phyloP scores from a whole-genome alignment of 2,797 vertebrate genomes.

The Botia almorhae region DNA sequence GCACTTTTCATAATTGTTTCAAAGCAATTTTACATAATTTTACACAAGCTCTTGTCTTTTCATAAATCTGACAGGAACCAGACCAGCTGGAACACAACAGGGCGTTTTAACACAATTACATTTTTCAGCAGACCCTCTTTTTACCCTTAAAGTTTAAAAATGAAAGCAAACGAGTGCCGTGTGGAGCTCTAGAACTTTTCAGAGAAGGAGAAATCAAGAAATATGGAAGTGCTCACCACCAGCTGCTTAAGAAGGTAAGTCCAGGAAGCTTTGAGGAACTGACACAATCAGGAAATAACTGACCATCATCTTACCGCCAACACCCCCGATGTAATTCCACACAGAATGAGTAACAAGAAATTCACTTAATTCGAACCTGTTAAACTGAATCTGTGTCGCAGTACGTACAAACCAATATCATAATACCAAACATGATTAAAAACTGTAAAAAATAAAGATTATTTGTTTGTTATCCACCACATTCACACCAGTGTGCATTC shows the following conservation, averaged over 20 bases:
- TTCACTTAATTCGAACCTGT: neutral
- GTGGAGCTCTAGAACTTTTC: conserved; percentile 23
- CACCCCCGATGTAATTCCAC: conserved; percentile 34
- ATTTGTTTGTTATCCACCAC: too few species aligned
- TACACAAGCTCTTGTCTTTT: too few species aligned
- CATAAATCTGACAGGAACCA: too few species aligned
- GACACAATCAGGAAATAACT: conserved; percentile 30
- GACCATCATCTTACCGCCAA: conserved; percentile 24
- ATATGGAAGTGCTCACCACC: conserved; percentile 58
- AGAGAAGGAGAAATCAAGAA: conserved; percentile 65
- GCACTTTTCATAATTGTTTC: too few species aligned
- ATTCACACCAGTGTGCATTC: neutral
- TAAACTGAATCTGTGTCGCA: neutral
- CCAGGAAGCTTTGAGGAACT: conserved; percentile 56
- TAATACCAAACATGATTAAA: neutral
- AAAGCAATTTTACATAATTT: too few species aligned
- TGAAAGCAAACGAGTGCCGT: conserved; percentile 20
- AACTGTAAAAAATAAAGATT: too few species aligned
- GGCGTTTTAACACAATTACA: neutral
- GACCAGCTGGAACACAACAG: too few species aligned
- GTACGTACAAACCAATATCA: neutral
- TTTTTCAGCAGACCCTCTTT: neutral
- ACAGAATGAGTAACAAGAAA: neutral
- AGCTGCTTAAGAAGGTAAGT: conserved; percentile 50
- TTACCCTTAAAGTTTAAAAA: conserved; percentile 14